Evolutionary conservation across 2,113 vertebrate genomes (phyloP), one percentile per base, ranked within the genome.

Genomic region (Paramormyrops kingsleyae): DNA sequence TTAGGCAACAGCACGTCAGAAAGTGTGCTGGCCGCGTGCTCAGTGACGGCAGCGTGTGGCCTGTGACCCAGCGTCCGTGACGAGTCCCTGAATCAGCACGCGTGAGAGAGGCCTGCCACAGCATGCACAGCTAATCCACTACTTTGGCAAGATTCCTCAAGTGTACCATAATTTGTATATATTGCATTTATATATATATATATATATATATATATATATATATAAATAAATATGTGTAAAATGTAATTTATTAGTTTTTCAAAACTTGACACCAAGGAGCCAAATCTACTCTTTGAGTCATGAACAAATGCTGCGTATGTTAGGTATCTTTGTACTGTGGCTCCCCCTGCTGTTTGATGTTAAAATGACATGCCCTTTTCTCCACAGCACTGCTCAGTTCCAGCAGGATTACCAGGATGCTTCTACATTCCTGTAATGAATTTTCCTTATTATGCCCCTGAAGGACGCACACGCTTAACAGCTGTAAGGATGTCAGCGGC

Each of bases 271-370:
- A 80, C 6, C 13, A 31, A 80, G 74, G 31, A 80, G 15, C 35
- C 74, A 42, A 80, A 80, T 80, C 13, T 21, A 35, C 31, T 7
- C 46, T 49, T 85, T 31, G 12, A 86, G 13, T 86, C 12, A 80
- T 19, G 35, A 42, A 42, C 6, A 77, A 85, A 49, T 50, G 12
- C 21, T 7, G 24, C 21, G 21, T 50, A 24, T 3, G 35, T 50
- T 13, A 49, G 1, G 24, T 47, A 49, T 50, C 10, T 12, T 49
- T 31, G 62, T 74, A 17, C 59, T 70, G 44, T 74, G 80, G 46
- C 89, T 90, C 89, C 89, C 85, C 70, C 89, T 90, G n/a, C 42
- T 87, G 89, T n/a, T 46, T 9, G 5, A 49, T 50, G 44, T 31
- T 50, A 49, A 50, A 86, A 86, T 24, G 47, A 86, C 83, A 86